These are phyloP conservation scores for Dissostichus mawsoni DNA, from an alignment of 2,113 vertebrate species.

Conservation along the genomic window DNA sequence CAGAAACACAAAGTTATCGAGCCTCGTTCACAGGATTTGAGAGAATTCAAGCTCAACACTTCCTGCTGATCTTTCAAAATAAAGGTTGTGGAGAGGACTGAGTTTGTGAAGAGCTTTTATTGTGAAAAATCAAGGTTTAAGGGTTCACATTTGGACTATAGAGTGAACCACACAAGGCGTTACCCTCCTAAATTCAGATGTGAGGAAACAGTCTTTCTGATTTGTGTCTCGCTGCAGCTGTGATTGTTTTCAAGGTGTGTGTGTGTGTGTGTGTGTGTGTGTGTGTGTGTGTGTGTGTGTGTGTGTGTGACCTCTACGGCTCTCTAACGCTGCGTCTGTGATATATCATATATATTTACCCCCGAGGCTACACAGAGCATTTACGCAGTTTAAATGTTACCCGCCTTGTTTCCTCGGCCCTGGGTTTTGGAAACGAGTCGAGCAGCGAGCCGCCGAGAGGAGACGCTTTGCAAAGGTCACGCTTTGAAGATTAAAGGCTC, in stretches of 20 bases:
- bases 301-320: constrained; percentile 1
- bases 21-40: neutral
- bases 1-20: neutral
- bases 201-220: too few species aligned
- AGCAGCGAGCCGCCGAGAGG: neutral
- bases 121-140: neutral
- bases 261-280: too few species aligned
- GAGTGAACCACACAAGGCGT: too few species aligned
- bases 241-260: neutral
- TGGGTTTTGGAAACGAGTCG: too few species aligned
- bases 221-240: neutral
- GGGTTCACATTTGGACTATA: too few species aligned
- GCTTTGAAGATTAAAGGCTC: neutral
- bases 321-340: too few species aligned
- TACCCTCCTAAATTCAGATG: too few species aligned
- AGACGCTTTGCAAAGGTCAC: constrained; percentile 25
- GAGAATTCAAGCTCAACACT: neutral
- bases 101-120: neutral
- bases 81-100: neutral
- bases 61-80: neutral
- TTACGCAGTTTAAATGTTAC: constrained; percentile 45
- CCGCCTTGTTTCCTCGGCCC: too few species aligned
- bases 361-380: constrained; percentile 29
- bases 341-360: neutral
- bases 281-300: neutral